These are phyloP conservation scores for Channa argus DNA, from an alignment of 2,113 vertebrate genomes.

Conservation along the genomic window DNA sequence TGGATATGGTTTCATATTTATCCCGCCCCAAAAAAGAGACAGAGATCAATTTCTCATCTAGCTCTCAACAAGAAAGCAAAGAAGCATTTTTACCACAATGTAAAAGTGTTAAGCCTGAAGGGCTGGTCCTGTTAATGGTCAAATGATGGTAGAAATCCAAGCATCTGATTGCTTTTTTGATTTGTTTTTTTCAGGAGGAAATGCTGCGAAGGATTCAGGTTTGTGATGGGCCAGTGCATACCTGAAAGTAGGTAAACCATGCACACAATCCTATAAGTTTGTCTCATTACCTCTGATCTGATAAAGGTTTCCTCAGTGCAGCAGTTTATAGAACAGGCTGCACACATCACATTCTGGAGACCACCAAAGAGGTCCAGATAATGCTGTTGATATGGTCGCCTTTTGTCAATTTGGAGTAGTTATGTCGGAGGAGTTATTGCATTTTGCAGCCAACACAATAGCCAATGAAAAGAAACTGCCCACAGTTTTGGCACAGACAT, in stretches of 20 bases:
- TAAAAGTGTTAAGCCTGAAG: neutral
- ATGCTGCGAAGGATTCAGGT: conserved; percentile 86
- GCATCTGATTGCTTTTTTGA: neutral
- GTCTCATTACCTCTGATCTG: no score
- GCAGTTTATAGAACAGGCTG: conserved; percentile 13
- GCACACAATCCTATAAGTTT: neutral
- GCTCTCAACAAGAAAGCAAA: neutral
- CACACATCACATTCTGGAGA: neutral
- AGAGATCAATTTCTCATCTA: neutral
- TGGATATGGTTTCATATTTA: no score
- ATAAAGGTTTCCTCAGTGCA: no score
- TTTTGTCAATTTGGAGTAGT: conserved; percentile 12
- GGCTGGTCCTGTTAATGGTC: neutral
- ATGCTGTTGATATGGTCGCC: neutral
- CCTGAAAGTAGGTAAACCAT: conserved; percentile 84
- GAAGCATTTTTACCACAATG: neutral
- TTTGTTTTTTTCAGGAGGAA: conserved; percentile 79
- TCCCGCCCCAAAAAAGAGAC: neutral
- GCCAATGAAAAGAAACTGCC: neutral
- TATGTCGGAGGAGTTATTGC: neutral
- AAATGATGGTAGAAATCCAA: neutral
- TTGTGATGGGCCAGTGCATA: conserved; percentile 86
- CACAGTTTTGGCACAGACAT: neutral
- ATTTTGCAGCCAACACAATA: neutral
- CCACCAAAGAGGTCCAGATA: conserved; percentile 5